phyloP scores from a whole-genome alignment of 2,888 invertebrate species.

The Drosophila sordidula region DNA sequence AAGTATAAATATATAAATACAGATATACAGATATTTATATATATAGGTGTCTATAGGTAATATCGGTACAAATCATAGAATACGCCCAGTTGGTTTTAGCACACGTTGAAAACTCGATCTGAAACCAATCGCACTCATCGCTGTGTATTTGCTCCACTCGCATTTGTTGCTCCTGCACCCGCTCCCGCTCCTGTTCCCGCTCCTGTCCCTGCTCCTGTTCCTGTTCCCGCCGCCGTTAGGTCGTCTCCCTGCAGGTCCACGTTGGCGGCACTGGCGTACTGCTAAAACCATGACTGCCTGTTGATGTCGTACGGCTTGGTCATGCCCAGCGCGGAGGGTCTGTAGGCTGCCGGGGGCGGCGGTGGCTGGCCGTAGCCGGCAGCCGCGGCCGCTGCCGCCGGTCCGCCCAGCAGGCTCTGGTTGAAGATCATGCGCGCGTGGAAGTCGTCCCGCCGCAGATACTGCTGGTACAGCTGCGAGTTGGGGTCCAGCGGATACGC shows the following conservation, averaged over 20 bases:
- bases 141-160: slow-evolving; percentile 29
- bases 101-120: slow-evolving; percentile 24
- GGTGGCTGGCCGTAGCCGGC: slow-evolving; percentile 87
- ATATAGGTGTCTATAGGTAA: slow-evolving; percentile 11
- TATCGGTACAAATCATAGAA: slow-evolving; percentile 31
- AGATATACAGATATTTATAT: not conserved
- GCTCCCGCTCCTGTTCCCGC: not conserved
- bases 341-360: slow-evolving; percentile 88
- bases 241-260: slow-evolving; percentile 78
- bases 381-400: slow-evolving; percentile 88
- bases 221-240: slow-evolving; percentile 49
- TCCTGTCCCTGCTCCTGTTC: slow-evolving; percentile 7
- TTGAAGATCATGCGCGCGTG: slow-evolving; percentile 87
- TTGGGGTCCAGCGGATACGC: slow-evolving; percentile 88
- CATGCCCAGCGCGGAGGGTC: slow-evolving; percentile 87
- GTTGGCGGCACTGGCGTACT: slow-evolving; percentile 82
- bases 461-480: slow-evolving; percentile 90
- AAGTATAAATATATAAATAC: slow-evolving; percentile 13
- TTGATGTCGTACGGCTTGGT: slow-evolving; percentile 91
- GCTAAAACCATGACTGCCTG: slow-evolving; percentile 89
- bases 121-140: slow-evolving; percentile 49
- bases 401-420: slow-evolving; percentile 83
- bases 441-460: slow-evolving; percentile 88
- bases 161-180: slow-evolving; percentile 12
- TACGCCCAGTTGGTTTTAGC: slow-evolving; percentile 16